Evolutionary conservation across 2,113 vertebrate species (phyloP), one percentile per base, ranked within the genome.

Genomic region (Glareola pratincola): DNA sequence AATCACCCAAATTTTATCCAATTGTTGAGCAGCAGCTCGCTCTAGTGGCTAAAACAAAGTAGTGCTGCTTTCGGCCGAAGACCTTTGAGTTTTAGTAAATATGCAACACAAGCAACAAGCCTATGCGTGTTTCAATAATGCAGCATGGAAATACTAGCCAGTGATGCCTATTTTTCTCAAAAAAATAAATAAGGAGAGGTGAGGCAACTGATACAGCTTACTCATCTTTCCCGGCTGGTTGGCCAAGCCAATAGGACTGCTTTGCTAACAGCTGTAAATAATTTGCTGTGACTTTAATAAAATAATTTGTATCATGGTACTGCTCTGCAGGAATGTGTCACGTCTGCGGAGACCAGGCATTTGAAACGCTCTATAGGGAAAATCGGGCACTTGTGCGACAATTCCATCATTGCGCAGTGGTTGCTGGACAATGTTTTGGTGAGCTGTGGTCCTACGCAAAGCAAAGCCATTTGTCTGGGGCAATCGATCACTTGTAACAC

Each of bases 21-120:
- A 92, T 97, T 88, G 54, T 97, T 68, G 77, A 71, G 34, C 95
- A 77, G 93, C 92, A 97, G 96, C 97, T 60, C 98, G 2, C 96
- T 97, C 98, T 97, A 91, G 96, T 95, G 98, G 57, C 77, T 27
- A 22, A 37, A 77, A 36, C 0, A 0, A 7, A 74, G 91, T 62
- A 87, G 43, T 84, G 94, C 95, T 71, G 37, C 43, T 82, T 59
- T 47, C 18, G 36, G 41, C 30, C 41, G 0, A 27, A 5, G 53
- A 1, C 27, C 20, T 34, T 43, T 12, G 15, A 2, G 0, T 4
- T 53, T 32, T 3, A n/a, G n/a, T n/a, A 36, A 67, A 4, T 5
- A 2, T 0, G 19, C 47, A 2, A 34, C 23, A 3, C 3, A 12
- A 45, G 32, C 36, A 37, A 39, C 34, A 37, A 92, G 30, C 43